Evolutionary conservation across 2,888 invertebrate genomes (phyloP).

Genomic region (Caradrina kadenii): DNA sequence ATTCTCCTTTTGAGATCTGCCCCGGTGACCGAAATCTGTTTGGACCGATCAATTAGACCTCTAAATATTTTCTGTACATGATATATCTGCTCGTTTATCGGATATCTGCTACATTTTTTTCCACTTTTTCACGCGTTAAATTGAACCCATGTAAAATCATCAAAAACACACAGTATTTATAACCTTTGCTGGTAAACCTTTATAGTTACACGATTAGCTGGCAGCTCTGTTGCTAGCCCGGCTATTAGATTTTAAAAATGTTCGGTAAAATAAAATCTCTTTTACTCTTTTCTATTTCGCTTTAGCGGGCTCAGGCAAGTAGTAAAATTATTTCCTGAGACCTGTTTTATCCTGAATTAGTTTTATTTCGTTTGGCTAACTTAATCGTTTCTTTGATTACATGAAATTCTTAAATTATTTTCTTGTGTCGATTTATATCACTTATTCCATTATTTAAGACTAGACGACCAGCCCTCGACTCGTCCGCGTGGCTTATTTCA

Average conservation of each 20-base stretch:
- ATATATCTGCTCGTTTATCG: slow-evolving; percentile 6
- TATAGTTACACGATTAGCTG: slow-evolving; percentile 45
- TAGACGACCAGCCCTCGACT: no score
- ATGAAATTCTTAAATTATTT: slow-evolving; percentile 6
- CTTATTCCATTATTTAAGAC: not conserved
- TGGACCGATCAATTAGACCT: no score
- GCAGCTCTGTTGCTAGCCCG: slow-evolving; percentile 19
- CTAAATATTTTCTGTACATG: slow-evolving; percentile 4
- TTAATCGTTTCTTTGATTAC: slow-evolving; percentile 16
- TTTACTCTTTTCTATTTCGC: slow-evolving; percentile 38
- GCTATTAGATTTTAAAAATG: slow-evolving; percentile 44
- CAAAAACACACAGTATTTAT: slow-evolving; percentile 42
- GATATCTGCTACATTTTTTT: slow-evolving; percentile 22
- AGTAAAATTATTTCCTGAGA: slow-evolving; percentile 32
- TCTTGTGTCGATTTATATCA: not conserved
- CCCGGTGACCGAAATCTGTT: no score
- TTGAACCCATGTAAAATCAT: slow-evolving; percentile 38
- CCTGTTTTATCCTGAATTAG: slow-evolving; percentile 21
- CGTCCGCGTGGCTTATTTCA: no score
- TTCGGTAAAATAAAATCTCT: slow-evolving; percentile 35
- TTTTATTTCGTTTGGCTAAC: slow-evolving; percentile 22
- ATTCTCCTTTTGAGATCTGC: no score
- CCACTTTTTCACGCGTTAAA: slow-evolving; percentile 7
- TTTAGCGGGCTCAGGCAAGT: slow-evolving; percentile 26
- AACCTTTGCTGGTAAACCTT: slow-evolving; percentile 35